Evolutionary conservation across 2,888 invertebrate species (phyloP).

Genomic region (Minunthozetes semirufus): DNA sequence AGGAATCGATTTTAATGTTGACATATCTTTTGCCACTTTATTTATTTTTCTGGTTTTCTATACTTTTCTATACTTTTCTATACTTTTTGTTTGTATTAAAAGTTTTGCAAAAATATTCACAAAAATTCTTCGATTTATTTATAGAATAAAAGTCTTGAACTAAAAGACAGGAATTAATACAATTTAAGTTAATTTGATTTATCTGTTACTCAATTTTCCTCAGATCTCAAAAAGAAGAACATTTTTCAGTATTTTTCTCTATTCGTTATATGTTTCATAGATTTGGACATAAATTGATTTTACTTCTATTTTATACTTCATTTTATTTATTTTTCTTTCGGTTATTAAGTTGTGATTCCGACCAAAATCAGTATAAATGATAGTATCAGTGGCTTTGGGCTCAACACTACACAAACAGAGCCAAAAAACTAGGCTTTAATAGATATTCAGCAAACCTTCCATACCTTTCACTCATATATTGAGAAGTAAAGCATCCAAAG

Average conservation of each 20-base stretch:
- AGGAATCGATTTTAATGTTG: slow-evolving; percentile 20
- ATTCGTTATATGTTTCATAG: not conserved
- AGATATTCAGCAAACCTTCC: not conserved
- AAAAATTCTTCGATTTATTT: not conserved
- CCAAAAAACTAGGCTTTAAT: not conserved
- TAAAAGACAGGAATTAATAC: no score
- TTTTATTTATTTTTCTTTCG: slow-evolving; percentile 6
- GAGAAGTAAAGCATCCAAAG: not conserved
- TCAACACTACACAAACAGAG: slow-evolving; percentile 1
- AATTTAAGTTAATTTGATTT: no score
- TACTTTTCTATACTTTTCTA: slow-evolving; percentile 7
- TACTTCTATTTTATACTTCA: not conserved
- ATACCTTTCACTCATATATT: not conserved
- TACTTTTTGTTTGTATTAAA: slow-evolving; percentile 11
- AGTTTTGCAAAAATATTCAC: not conserved
- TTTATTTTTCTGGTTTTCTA: slow-evolving; percentile 20
- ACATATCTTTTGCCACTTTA: slow-evolving; percentile 18
- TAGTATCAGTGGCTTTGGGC: not conserved
- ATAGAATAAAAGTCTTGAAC: no score
- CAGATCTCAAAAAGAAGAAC: not conserved
- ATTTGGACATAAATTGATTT: slow-evolving; percentile 9
- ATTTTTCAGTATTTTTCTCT: not conserved
- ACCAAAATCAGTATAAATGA: not conserved
- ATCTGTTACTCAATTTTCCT: not conserved
- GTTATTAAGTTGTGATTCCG: slow-evolving; percentile 13